Evolutionary conservation across 2,113 vertebrate genomes (phyloP), one percentile per base, ranked within the genome.

Genomic region (Ciconia stormi): DNA sequence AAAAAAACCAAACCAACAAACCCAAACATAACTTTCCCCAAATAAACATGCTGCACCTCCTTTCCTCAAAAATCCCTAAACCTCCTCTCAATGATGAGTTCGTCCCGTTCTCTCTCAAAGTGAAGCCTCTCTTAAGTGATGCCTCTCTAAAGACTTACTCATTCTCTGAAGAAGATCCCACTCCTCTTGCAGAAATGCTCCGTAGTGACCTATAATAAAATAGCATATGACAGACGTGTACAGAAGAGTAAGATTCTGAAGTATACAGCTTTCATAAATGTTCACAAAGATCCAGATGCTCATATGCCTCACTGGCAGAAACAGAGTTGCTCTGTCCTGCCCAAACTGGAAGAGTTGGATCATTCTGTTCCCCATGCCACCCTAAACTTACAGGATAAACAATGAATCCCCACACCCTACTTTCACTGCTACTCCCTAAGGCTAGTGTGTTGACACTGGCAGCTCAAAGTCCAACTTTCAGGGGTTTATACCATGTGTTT

Each of bases 121-220:
- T 14, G 27, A 81, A 85, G 49, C n/a, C 34, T 50, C 66, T 47
- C 34, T 66, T 59, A 74, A 62, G 47, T 15, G 29, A 80, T 70
- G 53, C 36, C 34, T 42, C 63, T 47, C 32, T 65, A 66, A 76
- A 62, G 50, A 98, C 99, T 98, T 98, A 99, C 99, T 98, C 99
- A 99, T 99, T 94, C 98, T 99, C 95, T 98, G 98, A 29, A 99
- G 98, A 90, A 99, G 98, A 82, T 98, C 99, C 99, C 99, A 99
- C 86, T 99, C 99, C 12, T 99, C 99, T 97, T 99, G 99, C 26
- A 99, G 98, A 90, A 99, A 99, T 52, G 98, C 99, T 47, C 99
- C 99, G 3, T 99, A 99, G 96, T 99, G 99, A 82, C 99, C 99
- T 99, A 62, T 11, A 40, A 86, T 16, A 93, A 82, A 92, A 59